Evolutionary conservation across 53 echinoderm and acorn worm species (phyloP), one percentile per base, ranked within the genome.

Genomic region (Hippasteria phrygiana): DNA sequence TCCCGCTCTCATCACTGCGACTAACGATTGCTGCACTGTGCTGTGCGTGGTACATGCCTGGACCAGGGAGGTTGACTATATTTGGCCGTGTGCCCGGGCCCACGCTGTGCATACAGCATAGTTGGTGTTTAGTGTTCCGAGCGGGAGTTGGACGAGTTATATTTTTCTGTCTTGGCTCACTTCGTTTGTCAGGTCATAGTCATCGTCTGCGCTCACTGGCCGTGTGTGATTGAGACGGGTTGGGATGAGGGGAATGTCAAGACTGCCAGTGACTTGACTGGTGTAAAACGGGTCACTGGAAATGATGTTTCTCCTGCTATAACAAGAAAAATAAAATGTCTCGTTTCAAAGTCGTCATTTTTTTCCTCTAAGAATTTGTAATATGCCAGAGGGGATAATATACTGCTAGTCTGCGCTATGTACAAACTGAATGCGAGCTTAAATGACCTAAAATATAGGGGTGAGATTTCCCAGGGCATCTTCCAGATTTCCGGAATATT

Each of bases 41-140:
- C 59, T 12, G 56, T 59, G 26, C 26, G 46, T 24, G n/a, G 59
- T 59, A 59, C 82, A 46, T 82, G 82, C 82, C 82, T 82, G 51
- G 71, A 36, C 85, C 71, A 71, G 48, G 18, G 22, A 85, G 85
- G 50, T 32, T 71, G 85, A 85, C 85, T 85, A 85, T 85, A 85
- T 85, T 85, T 85, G 85, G 85, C 85, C 6, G 70, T 85, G 54
- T 85, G 85, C 85, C 85, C 71, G 39, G 71, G 53, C 47, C 17
- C 65, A 16, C n/a, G 71, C 85, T 70, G 71, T 85, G 85, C 67
- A 29, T n/a, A n/a, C 34, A 43, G 82, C 82, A 82, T 82, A 82
- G 27, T 82, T 82, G 64, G 82, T 45, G 82, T 82, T 82, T 82
- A 45, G 66, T 66, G 34, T 66, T 33, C 82, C 36, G 45, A 37